These are phyloP conservation scores for Perdita meconis DNA, from an alignment of 2,888 invertebrate genomes.

Conservation along the genomic window DNA sequence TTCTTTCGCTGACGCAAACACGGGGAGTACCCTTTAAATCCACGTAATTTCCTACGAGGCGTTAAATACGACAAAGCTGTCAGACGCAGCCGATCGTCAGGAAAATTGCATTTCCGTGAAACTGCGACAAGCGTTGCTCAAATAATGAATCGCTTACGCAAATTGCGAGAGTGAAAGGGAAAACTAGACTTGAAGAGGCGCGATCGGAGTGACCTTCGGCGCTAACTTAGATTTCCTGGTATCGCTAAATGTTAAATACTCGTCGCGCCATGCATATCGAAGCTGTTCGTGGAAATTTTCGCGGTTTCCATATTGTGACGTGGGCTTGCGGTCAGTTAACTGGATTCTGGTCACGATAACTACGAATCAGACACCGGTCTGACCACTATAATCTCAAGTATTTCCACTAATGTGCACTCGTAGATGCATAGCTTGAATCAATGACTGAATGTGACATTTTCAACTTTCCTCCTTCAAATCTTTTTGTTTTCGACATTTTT, in stretches of 20 bases:
- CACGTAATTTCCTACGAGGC: slow-evolving; percentile 13
- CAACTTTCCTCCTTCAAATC: no score
- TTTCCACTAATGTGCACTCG: no score
- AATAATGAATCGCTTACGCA: slow-evolving; percentile 46
- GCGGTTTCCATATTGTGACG: background rate
- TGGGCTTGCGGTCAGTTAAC: background rate
- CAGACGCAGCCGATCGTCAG: background rate
- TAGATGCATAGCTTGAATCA: no score
- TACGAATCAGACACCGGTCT: no score
- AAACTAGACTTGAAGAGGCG: slow-evolving; percentile 33
- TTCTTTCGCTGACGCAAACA: slow-evolving; percentile 6
- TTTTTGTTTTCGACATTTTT: no score
- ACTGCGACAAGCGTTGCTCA: background rate
- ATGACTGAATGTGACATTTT: no score
- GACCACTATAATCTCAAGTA: no score
- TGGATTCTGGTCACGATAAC: no score
- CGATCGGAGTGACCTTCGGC: slow-evolving; percentile 35
- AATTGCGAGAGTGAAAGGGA: slow-evolving; percentile 59
- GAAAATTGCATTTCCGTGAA: slow-evolving; percentile 20
- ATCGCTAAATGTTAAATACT: background rate
- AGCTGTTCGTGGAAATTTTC: background rate
- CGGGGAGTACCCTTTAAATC: background rate
- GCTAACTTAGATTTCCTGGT: slow-evolving; percentile 38
- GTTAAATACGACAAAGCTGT: slow-evolving; percentile 23
- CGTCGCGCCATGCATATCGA: background rate